Conservation (phyloP, 2,888 invertebrate genomes). For the Heteromurus nitidus region DNA sequence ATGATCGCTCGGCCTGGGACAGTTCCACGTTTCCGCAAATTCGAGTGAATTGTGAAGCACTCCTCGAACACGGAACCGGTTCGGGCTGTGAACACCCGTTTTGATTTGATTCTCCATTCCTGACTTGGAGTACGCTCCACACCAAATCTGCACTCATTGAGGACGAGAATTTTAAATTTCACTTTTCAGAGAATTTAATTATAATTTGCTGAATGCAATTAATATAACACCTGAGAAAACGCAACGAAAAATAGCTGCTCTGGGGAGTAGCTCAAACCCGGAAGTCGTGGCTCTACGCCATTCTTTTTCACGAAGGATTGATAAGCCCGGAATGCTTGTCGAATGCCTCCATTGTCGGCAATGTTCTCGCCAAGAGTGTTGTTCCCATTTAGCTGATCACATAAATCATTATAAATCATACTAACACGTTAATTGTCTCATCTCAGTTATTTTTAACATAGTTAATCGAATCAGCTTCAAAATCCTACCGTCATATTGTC, state of each 20-base stretch:
- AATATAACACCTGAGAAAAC: conserved; percentile 75
- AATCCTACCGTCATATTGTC: conserved; percentile 80
- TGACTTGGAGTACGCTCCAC: conserved; percentile 67
- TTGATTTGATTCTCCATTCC: conserved; percentile 70
- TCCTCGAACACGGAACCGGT: conserved; percentile 69
- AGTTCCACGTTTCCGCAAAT: conserved; percentile 69
- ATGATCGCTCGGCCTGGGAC: conserved; percentile 53
- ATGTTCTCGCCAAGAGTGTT: conserved; percentile 76
- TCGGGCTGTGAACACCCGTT: conserved; percentile 71
- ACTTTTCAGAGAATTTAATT: no score
- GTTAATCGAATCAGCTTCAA: background rate
- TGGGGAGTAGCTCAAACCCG: conserved; percentile 74
- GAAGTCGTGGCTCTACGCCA: conserved; percentile 72
- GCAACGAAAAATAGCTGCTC: conserved; percentile 77
- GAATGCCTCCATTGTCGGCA: conserved; percentile 76
- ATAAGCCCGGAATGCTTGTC: conserved; percentile 73
- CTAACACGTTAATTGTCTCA: background rate
- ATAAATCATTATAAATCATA: background rate
- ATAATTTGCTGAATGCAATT: no score
- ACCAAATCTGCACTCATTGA: conserved; percentile 68
- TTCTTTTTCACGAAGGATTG: conserved; percentile 67
- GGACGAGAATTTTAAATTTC: background rate
- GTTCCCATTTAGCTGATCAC: conserved; percentile 87
- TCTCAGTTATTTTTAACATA: background rate
- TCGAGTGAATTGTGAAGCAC: conserved; percentile 70